Conservation (phyloP, 2,888 invertebrate genomes). For the Andricus quercusramuli region DNA sequence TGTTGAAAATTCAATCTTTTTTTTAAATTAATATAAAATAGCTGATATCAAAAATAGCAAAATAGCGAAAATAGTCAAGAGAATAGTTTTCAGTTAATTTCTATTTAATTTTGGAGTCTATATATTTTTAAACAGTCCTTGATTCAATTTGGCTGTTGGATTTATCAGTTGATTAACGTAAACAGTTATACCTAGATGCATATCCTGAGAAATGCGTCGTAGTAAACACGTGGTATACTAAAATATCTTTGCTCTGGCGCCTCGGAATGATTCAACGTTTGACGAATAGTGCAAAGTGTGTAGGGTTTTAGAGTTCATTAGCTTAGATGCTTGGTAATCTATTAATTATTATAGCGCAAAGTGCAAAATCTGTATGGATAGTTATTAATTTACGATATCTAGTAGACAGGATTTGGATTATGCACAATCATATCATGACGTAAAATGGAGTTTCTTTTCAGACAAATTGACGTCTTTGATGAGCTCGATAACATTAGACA, state of each 20-base stretch:
- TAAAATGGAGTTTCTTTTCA: background rate
- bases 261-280: slow-evolving; percentile 17
- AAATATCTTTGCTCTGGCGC: slow-evolving; percentile 9
- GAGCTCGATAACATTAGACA: background rate
- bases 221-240: background rate
- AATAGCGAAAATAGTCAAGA: too few species aligned
- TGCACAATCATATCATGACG: background rate
- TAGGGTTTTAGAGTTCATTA: slow-evolving; percentile 26
- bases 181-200: too few species aligned
- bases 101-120: background rate
- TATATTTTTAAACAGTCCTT: background rate
- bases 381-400: background rate
- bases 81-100: background rate
- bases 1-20: too few species aligned
- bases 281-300: slow-evolving; percentile 14
- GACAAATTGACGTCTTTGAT: background rate
- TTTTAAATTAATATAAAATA: too few species aligned
- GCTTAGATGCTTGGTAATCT: slow-evolving; percentile 14
- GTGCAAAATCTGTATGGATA: background rate
- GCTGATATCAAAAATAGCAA: too few species aligned
- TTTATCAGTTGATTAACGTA: background rate
- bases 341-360: slow-evolving; percentile 16
- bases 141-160: background rate
- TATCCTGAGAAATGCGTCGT: slow-evolving; percentile 3
- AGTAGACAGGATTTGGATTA: background rate